Base-by-base conservation (phyloP, 2,113 vertebrate species). In the Myiozetetes cayanensis region DNA sequence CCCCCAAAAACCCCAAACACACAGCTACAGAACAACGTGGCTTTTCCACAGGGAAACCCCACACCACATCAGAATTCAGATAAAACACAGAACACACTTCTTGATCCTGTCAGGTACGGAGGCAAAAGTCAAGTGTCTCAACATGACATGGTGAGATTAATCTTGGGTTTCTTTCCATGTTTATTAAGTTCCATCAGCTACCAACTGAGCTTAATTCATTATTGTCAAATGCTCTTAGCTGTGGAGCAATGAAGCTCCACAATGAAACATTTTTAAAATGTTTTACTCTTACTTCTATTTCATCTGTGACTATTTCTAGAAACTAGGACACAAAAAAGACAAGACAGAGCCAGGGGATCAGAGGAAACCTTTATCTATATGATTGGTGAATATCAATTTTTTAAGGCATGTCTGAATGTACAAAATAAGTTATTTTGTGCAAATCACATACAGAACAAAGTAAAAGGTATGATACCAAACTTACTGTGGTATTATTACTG, bases 401-500 rank as follows among this genome's bases (percentile, higher is more conserved):
- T 88, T 30, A 44, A 76, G 68, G 39, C n/a, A 50, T 14, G 8
- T 71, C 63, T 35, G n/a, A 76, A 59, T 12, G 5, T 41, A 52
- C 28, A 43, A 49, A 85, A 67, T 7, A 28, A 22, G 43, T 85
- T 63, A 53, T 65, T 91, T 66, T 82, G 41, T 50, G 12, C n/a
- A 76, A 53, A 61, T 49, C 12, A n/a, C 17, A 67, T 0, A 22
- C 0, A 84, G 17, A 58, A 91, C 18, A 17, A 46, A 94, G 7
- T 15, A 58, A 86, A 68, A 90, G 43, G 87, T 67, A 7, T 33
- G 30, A 43, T 43, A 39, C 28, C 58, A 61, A 62, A 97, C 97
- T 96, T 97, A 98, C 98, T 66, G 94, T 94, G 49, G 35, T 87
- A n/a, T 76, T 96, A 83, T 50, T 97, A 59, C 77, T 95, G 86